Base-by-base conservation (phyloP, 2,888 invertebrate genomes). In the Eilema griseolum region DNA sequence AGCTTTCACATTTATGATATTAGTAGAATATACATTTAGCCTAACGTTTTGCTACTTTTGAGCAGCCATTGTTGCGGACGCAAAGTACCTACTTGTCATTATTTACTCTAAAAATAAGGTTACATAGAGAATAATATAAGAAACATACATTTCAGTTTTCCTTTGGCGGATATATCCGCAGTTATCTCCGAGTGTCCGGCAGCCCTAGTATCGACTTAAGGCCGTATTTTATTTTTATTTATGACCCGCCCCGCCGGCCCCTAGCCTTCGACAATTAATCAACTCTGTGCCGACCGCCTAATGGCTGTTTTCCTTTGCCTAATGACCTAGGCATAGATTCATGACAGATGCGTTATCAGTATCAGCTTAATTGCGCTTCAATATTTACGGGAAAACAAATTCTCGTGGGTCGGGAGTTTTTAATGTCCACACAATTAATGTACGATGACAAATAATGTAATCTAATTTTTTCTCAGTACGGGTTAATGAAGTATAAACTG, bases 151-250 rank as follows among this genome's bases (percentile, higher is more conserved):
- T 73, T 72, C 60, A 77, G 70, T 24, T 74, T 71, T 80, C 73
- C 70, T 61, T 74, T 74, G 70, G 75, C 72, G 69, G 70, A 74
- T 67, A 66, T 73, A 77, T 78, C 73, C 74, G 66, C 70, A 61
- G 74, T 77, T 81, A 78, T 77, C 78, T 80, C 64, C 72, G 71
- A 71, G 70, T 61, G 63, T 70, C 80, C 79, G 77, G 77, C 79
- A 77, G 69, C 79, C 82, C 81, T 77, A 70, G 68, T 70, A 82
- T 82, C 82, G 82, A 79, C 82, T 82, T 82, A 74, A 81, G 85
- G 81, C 85, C 83, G 87, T 89, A 88, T 88, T 89, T 89, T 90
- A 89, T 90, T 90, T 90, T 88, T 91, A 90, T 91, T 91, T 90
- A 89, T 88, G 81, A 83, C 81, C 80, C 76, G 72, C 83, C 81